Base-by-base conservation (phyloP, 1,140 invertebrate genomes). In the Varroa destructor region DNA sequence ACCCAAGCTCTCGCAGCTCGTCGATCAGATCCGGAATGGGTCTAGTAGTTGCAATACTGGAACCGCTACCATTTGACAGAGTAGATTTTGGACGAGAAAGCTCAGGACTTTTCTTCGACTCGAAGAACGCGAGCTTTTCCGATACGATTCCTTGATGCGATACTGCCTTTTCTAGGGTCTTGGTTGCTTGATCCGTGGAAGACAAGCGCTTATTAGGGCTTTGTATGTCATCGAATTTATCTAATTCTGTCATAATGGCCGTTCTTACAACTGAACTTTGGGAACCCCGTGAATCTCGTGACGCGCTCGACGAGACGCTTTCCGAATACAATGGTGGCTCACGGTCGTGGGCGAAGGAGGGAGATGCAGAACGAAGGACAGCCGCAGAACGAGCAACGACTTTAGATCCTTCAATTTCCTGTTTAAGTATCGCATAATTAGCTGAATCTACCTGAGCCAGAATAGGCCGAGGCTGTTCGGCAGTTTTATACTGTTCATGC, bases 321-420 rank as follows among this genome's bases (percentile, higher is more conserved):
- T 67, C 61, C 40, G 8, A 51, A 51, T 3, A 8, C 4, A 5
- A 51, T 51, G 25, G 25, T 25, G 46, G 46, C 46, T 8, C 46
- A 51, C 46, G 4, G 8, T 51, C 46, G 46, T 8, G 46, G 46
- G 46, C 8, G 46, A 51, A 8, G 8, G 4, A 51, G 4, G 46
- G 8, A 51, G 46, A 51, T 5, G 46, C 3, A 51, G 46, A 51
- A 51, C 4, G 8, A 51, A 8, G 8, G 46, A 51, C 46, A 51
- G 4, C 46, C 46, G 3, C 46, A 5, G 46, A 51, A 8, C 46
- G 3, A 51, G 8, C 61, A 40, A 67, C 12, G 46, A 67, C 61
- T 40, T 67, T 67, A 46, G 61, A 67, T 40, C 61, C 61, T 67
- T 67, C 61, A 46, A 67, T 67, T 40, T 67, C 61, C 36, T 67